These are phyloP conservation scores for Heliornis fulica DNA, from an alignment of 2,113 vertebrate genomes.

Conservation along the genomic window DNA sequence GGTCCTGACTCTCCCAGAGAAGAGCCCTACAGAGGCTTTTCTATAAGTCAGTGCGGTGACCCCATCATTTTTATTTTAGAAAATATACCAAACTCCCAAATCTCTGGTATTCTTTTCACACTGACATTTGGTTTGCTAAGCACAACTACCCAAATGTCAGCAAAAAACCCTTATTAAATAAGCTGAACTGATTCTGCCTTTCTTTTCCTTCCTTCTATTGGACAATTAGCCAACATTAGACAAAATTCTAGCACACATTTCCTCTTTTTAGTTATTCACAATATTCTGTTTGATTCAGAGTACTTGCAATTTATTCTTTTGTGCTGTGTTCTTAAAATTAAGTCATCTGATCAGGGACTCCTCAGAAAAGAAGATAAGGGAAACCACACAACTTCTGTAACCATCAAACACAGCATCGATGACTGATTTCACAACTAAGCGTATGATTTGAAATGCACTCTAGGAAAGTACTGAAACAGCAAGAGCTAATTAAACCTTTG, in stretches of 20 bases:
- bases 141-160: neutral
- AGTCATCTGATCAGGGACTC: neutral
- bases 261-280: neutral
- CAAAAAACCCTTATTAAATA: neutral
- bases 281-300: slow-evolving; percentile 10
- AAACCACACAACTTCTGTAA: slow-evolving; percentile 3
- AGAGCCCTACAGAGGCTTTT: neutral
- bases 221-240: slow-evolving; percentile 5
- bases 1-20: neutral
- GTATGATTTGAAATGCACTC: neutral
- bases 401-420: neutral
- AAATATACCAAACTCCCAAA: neutral
- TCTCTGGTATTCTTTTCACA: neutral
- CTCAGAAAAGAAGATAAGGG: slow-evolving; percentile 4
- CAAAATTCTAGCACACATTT: neutral
- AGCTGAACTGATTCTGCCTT: neutral
- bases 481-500: slow-evolving; percentile 30
- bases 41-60: neutral
- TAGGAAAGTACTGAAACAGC: neutral
- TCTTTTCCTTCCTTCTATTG: neutral
- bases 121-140: neutral
- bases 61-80: neutral
- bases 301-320: slow-evolving; percentile 20
- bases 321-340: neutral
- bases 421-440: neutral